These are phyloP conservation scores for Macrobrachium nipponense DNA, from an alignment of 1,140 invertebrate species.

Conservation along the genomic window DNA sequence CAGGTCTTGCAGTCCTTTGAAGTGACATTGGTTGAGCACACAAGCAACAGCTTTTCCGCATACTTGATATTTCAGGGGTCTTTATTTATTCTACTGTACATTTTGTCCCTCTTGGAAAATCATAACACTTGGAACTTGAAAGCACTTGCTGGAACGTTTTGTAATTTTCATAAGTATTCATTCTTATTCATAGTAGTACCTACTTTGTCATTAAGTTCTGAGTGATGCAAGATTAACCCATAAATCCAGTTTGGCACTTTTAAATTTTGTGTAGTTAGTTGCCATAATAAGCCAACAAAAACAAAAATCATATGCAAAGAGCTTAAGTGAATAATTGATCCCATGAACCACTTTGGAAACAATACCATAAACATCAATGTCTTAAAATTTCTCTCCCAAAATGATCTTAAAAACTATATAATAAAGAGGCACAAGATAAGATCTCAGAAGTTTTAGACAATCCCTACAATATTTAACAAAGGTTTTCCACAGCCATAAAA, in stretches of 20 bases:
- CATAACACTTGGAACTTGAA: too few relatives aligned
- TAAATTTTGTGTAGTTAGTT: slow-evolving; percentile 29
- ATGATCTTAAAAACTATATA: slow-evolving; percentile 2
- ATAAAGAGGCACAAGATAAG: slow-evolving; percentile 30
- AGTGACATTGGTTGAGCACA: too few relatives aligned
- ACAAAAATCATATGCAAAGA: slow-evolving; percentile 32
- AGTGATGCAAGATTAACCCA: slow-evolving; percentile 13
- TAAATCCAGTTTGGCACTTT: slow-evolving; percentile 51
- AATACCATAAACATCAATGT: slow-evolving; percentile 22
- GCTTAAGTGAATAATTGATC: slow-evolving; percentile 51
- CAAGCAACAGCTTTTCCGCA: too few relatives aligned
- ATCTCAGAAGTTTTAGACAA: slow-evolving; percentile 6
- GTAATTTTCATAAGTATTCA: too few relatives aligned
- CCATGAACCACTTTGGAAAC: slow-evolving; percentile 47
- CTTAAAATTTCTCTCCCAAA: slow-evolving; percentile 22
- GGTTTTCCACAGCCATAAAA: slow-evolving; percentile 36
- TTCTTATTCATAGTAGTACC: too few relatives aligned
- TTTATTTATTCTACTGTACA: too few relatives aligned
- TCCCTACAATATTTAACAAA: slow-evolving; percentile 1
- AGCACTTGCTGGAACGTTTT: too few relatives aligned
- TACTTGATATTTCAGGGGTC: too few relatives aligned
- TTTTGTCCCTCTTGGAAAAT: too few relatives aligned
- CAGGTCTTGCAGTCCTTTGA: too few relatives aligned
- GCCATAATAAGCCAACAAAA: not conserved
- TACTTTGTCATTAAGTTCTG: too few relatives aligned